Evolutionary conservation across 2,888 invertebrate genomes (phyloP).

Genomic region (Drosophila recens): DNA sequence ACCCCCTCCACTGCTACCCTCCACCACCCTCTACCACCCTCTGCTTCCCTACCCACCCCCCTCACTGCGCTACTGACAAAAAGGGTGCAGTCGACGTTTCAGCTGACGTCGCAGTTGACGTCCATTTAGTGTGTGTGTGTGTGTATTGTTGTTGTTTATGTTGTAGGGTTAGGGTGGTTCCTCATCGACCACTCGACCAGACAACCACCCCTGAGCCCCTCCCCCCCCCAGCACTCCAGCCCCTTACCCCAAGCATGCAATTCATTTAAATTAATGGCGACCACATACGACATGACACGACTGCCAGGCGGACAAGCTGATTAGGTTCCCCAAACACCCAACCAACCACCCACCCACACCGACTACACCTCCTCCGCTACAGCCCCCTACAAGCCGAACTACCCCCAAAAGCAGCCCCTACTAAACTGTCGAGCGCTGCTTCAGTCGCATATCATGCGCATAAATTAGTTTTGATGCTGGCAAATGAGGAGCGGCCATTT

Average conservation of each 20-base stretch:
- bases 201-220: neutral
- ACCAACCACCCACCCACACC: neutral
- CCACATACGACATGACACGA: slow-evolving; percentile 53
- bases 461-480: slow-evolving; percentile 77
- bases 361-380: neutral
- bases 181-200: slow-evolving; percentile 20
- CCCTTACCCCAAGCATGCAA: neutral
- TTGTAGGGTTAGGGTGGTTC: slow-evolving; percentile 14
- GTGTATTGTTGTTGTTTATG: slow-evolving; percentile 2
- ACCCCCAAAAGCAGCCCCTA: slow-evolving; percentile 5
- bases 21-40: neutral
- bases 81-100: slow-evolving; percentile 69
- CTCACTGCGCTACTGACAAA: slow-evolving; percentile 25
- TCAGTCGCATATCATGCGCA: slow-evolving; percentile 59
- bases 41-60: neutral
- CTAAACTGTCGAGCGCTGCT: neutral
- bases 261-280: slow-evolving; percentile 71
- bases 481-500: slow-evolving; percentile 74
- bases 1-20: slow-evolving; percentile 5
- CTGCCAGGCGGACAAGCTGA: slow-evolving; percentile 34
- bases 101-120: slow-evolving; percentile 40
- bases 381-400: neutral
- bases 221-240: neutral
- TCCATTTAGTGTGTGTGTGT: slow-evolving; percentile 38
- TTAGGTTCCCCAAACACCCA: slow-evolving; percentile 30